phyloP scores from a whole-genome alignment of 2,113 vertebrate species.

The Orthonyx spaldingii region DNA sequence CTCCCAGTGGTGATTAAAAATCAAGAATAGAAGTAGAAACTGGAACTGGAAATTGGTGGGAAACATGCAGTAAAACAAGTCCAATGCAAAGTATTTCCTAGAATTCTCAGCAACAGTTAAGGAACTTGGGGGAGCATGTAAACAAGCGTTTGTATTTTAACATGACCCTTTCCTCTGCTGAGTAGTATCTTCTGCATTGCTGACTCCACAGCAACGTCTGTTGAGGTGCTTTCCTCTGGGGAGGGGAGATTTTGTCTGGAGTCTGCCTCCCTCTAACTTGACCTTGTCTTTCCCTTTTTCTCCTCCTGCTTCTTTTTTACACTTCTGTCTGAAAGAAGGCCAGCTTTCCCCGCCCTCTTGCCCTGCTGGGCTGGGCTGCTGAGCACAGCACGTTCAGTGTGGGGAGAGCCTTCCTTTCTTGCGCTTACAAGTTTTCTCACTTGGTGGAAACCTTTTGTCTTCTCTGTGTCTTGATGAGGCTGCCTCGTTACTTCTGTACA shows the following conservation, averaged over 20 bases:
- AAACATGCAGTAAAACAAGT: background rate
- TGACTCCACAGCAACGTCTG: background rate
- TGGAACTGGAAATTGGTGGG: background rate
- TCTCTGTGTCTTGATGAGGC: background rate
- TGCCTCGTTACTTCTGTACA: background rate
- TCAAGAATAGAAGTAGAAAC: background rate
- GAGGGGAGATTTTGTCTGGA: background rate
- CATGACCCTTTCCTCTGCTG: background rate
- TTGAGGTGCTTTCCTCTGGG: background rate
- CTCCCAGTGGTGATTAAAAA: background rate
- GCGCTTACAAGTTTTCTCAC: background rate
- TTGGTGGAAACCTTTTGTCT: conserved; percentile 30
- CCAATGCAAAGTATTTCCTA: background rate
- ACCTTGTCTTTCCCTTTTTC: background rate
- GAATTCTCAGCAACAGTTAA: background rate
- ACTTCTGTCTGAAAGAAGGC: background rate
- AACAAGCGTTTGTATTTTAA: background rate
- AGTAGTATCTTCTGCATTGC: background rate
- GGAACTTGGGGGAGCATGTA: background rate
- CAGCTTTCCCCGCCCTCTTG: background rate
- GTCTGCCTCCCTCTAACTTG: background rate
- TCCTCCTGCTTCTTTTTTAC: background rate
- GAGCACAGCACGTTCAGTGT: background rate
- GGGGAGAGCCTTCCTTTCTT: background rate
- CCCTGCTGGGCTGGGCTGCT: background rate